Base-by-base conservation (phyloP, 2,797 vertebrate species). In the Xenops minutus region DNA sequence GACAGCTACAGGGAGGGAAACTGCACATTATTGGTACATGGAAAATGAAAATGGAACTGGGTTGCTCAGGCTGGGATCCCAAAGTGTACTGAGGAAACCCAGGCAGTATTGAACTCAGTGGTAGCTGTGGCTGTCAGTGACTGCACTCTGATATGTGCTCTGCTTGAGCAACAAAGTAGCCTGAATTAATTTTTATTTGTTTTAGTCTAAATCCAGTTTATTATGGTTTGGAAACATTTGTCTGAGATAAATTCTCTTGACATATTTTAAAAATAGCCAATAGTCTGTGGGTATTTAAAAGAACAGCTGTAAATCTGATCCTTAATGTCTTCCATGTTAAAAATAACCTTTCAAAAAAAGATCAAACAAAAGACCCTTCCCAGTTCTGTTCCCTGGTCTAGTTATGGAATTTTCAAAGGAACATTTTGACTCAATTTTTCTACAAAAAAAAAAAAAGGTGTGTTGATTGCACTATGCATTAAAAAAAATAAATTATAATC, bases 311-410 rank as follows among this genome's bases (percentile, higher is more conserved):
- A 75, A 88, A 48, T 9, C 5, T 21, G 24, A 66, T 48, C 27
- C 21, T 48, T 61, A 32, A 46, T 9, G 22, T 59, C 32, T 32
- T 69, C 46, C 7, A 5, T 32, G 23, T 69, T 69, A 61, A 78
- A 88, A 85, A 69, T 64, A 81, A 74, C 12, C 18, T 41, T 88
- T 29, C 5, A 36, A 30, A 68, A 58, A 49, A 46, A 39, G 10
- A 13, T 6, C 18, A 52, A 68, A 67, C 5, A n/a, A 59, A 71
- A 66, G 14, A 2, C 0, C 3, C 4, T 2, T 68, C 11, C 32
- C 22, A 80, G 8, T 80, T 77, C 8, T 61, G 30, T 51, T 75
- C 18, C 24, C 19, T 56, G 34, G 22, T 66, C 39, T 26, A 16
- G 16, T 63, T 67, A 54, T 30, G 14, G 34, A 63, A 34, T 56